Base-by-base conservation (phyloP, 2,797 vertebrate genomes). In the Cuculus canorus region DNA sequence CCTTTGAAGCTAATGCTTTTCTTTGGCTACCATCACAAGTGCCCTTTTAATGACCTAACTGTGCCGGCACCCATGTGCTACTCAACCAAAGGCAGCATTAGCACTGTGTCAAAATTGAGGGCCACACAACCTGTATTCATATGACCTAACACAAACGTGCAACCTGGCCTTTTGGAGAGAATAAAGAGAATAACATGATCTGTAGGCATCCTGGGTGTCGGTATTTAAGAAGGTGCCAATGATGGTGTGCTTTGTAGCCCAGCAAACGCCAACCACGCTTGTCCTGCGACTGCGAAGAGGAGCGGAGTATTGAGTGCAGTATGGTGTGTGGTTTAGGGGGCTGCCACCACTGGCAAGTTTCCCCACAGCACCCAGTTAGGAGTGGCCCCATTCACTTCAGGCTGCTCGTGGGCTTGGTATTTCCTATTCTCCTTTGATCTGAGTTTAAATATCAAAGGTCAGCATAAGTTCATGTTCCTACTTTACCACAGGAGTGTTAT, bases 381-480 rank as follows among this genome's bases (percentile, higher is more conserved):
- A 95, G 85, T 79, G n/a, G 59, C 28, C 27, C 41, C 72, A 41
- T 94, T 93, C 82, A 63, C 60, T 68, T 48, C 72, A 82, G 50
- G 68, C 63, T 1, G 45, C 68, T 57, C 2, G 3, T 39, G 77
- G 65, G 15, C 70, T 79, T 4, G 0, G 18, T 9, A 5, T 64
- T 96, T 84, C 79, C 64, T 60, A 18, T 75, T 73, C 75, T 76
- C 69, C 73, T 72, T 33, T 13, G 2, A 63, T 72, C 37, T 2
- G 3, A 83, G 91, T 90, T 97, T 88, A 91, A 76, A 69, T 92
- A 90, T 72, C 90, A 91, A 73, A 96, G 93, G 90, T 95, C 81
- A 85, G 2, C 45, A 2, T 41, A n/a, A 96, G 95, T 96, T 96
- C 76, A 28, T 9, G 59, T 83, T 91, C 64, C 78, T 92, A 0